Percentiles rank a stretch among this genome's conserved stretches.
phyloP scores from a whole-genome alignment of 2,113 vertebrate species.

The Syngnathus floridae region DNA sequence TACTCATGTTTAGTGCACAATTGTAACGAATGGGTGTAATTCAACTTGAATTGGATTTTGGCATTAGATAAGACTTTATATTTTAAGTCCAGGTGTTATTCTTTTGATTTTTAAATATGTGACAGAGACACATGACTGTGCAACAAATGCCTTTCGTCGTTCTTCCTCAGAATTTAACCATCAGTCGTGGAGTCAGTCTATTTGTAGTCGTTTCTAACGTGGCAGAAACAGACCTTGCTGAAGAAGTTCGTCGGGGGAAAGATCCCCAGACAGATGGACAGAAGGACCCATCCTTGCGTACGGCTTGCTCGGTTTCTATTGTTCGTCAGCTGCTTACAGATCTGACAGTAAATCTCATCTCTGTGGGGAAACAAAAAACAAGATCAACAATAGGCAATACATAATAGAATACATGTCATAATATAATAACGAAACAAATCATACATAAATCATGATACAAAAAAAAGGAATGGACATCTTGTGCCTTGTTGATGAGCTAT shows the following conservation, averaged over 20 bases:
- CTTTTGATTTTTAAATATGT: background rate
- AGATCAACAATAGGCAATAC: background rate
- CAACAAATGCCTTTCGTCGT: no score
- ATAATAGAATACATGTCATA: no score
- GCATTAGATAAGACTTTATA: background rate
- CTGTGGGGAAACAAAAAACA: slow-evolving; percentile 52
- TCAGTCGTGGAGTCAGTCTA: no score
- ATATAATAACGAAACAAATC: no score
- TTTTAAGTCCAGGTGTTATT: background rate
- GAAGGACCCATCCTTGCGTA: slow-evolving; percentile 83
- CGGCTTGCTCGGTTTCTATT: slow-evolving; percentile 75
- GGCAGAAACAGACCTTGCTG: slow-evolving; percentile 70
- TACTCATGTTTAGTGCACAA: background rate
- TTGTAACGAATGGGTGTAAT: background rate
- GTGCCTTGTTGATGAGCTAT: background rate
- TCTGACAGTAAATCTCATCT: slow-evolving; percentile 96
- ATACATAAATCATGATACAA: background rate
- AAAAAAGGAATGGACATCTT: background rate
- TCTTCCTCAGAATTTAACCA: no score
- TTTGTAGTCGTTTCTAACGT: background rate
- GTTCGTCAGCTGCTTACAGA: slow-evolving; percentile 88
- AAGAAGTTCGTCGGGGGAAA: slow-evolving; percentile 83
- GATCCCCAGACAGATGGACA: slow-evolving; percentile 87
- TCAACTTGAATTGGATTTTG: background rate
- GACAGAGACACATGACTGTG: background rate